Conservation (phyloP, 2,888 invertebrate genomes). For the Chrysodeixis includens region DNA sequence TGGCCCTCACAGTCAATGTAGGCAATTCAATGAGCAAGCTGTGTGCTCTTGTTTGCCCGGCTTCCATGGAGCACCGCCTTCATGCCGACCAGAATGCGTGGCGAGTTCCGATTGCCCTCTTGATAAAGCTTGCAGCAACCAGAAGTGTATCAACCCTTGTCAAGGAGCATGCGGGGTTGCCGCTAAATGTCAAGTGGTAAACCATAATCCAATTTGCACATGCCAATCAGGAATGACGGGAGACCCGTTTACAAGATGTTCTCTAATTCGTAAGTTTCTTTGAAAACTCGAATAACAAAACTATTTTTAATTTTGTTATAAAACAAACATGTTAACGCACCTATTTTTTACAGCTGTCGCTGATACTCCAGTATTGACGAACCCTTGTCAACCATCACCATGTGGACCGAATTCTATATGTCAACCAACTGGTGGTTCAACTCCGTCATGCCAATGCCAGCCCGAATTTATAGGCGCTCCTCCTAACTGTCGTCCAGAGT, state of each 20-base stretch:
- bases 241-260: conserved; percentile 91
- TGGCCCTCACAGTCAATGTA: conserved; percentile 90
- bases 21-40: conserved; percentile 90
- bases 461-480: conserved; percentile 91
- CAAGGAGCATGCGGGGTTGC: conserved; percentile 94
- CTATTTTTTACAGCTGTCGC: conserved; percentile 69
- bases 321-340: background rate
- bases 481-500: conserved; percentile 93
- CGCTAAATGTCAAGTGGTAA: conserved; percentile 93
- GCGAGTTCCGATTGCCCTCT: conserved; percentile 92
- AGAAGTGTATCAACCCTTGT: conserved; percentile 93
- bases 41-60: conserved; percentile 91
- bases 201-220: conserved; percentile 93
- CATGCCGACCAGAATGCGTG: conserved; percentile 93
- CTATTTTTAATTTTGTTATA: background rate
- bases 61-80: conserved; percentile 91
- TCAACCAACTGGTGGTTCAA: conserved; percentile 85
- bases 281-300: background rate
- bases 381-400: conserved; percentile 93
- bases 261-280: conserved; percentile 83
- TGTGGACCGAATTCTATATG: conserved; percentile 93
- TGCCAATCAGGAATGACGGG: conserved; percentile 91
- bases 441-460: conserved; percentile 92
- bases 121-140: conserved; percentile 92
- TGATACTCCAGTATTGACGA: conserved; percentile 70